These are phyloP conservation scores for Conus canariensis DNA, from an alignment of 2,888 invertebrate species.

Conservation along the genomic window DNA sequence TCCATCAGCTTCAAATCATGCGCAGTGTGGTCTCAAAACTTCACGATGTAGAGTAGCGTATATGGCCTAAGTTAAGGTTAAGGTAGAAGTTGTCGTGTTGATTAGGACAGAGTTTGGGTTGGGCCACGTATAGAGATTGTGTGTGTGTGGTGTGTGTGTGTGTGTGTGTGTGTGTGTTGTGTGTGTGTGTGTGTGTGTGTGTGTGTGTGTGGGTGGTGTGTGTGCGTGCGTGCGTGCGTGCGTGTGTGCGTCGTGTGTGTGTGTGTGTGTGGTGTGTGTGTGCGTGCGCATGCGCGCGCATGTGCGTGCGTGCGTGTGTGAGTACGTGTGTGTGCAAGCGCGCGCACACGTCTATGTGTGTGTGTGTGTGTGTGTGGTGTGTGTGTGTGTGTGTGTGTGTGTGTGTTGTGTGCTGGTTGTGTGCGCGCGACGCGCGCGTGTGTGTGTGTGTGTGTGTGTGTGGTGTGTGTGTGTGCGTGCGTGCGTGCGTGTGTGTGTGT, in stretches of 20 bases:
- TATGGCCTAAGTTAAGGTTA: no score
- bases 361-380: no score
- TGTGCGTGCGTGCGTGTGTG: no score
- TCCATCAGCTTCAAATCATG: no score
- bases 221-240: background rate
- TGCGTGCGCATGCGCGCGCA: background rate
- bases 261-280: background rate
- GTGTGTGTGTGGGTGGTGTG: background rate
- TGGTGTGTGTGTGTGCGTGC: background rate
- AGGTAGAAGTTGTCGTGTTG: no score
- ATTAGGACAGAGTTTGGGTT: no score
- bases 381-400: no score
- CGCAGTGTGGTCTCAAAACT: no score
- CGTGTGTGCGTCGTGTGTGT: background rate
- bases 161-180: slow-evolving; percentile 8
- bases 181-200: background rate
- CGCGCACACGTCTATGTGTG: no score
- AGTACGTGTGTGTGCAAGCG: no score
- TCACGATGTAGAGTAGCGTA: no score
- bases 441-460: background rate
- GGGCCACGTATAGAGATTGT: background rate
- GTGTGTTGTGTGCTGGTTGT: background rate
- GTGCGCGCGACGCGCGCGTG: background rate
- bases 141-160: slow-evolving; percentile 3
- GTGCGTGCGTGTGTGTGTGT: background rate